Conservation (phyloP, 2,888 invertebrate genomes). For the Odontocolon sp. region DNA sequence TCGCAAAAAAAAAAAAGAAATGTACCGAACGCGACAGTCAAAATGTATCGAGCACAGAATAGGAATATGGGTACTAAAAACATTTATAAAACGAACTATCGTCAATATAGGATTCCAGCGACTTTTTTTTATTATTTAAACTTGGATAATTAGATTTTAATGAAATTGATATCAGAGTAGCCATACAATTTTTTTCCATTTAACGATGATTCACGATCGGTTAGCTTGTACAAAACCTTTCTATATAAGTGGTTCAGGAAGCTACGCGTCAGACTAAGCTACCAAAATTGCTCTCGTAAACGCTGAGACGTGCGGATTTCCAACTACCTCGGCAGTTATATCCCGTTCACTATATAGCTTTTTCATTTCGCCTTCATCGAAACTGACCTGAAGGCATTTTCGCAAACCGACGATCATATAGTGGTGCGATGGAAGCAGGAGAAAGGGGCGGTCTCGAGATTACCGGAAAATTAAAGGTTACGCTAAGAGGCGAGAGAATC, state of each 20-base stretch:
- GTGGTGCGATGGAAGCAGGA: slow-evolving; percentile 22
- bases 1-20: neutral
- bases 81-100: no score
- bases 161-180: neutral
- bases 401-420: slow-evolving; percentile 57
- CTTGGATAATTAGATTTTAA: neutral
- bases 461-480: slow-evolving; percentile 72
- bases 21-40: no score
- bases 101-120: no score
- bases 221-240: slow-evolving; percentile 3
- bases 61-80: no score
- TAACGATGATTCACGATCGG: slow-evolving; percentile 17
- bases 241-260: slow-evolving; percentile 48
- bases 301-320: slow-evolving; percentile 60
- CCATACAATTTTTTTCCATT: neutral
- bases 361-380: slow-evolving; percentile 51
- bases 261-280: slow-evolving; percentile 45
- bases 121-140: no score
- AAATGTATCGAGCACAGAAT: no score
- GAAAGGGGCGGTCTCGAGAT: slow-evolving; percentile 54
- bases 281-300: slow-evolving; percentile 59
- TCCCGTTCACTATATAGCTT: slow-evolving; percentile 9
- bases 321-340: slow-evolving; percentile 51
- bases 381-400: slow-evolving; percentile 41
- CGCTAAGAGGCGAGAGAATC: slow-evolving; percentile 69